Percentiles rank a stretch among this genome's conserved stretches.
Conservation (phyloP, 1,140 invertebrate species). For the Oscheius sp. region DNA sequence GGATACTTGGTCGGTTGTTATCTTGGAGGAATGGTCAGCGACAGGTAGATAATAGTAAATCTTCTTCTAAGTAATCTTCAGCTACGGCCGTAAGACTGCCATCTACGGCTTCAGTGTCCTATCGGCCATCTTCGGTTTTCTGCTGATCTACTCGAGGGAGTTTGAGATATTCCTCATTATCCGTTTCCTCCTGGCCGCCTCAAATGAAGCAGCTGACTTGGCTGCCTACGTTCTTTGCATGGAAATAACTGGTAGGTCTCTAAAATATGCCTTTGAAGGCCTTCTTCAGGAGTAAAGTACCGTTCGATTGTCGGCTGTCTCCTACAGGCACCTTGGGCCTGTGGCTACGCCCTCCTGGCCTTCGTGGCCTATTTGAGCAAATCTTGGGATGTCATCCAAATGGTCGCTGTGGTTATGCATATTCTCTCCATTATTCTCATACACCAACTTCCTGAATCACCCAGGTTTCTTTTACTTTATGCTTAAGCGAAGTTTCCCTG, state of each 20-base stretch:
- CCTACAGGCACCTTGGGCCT: constrained; percentile 59
- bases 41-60: constrained; percentile 35
- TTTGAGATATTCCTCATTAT: constrained; percentile 58
- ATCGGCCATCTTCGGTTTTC: constrained; percentile 57
- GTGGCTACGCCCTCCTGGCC: constrained; percentile 56
- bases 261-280: not conserved
- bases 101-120: constrained; percentile 53
- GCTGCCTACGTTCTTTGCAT: constrained; percentile 52
- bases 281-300: constrained; percentile 50
- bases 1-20: constrained; percentile 59
- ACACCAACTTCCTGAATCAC: not conserved
- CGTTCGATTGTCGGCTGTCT: constrained; percentile 57
- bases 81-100: constrained; percentile 52
- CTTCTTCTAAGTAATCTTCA: constrained; percentile 13
- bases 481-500: not conserved
- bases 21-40: constrained; percentile 56
- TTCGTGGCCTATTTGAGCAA: constrained; percentile 57
- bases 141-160: constrained; percentile 54
- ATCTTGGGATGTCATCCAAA: constrained; percentile 51
- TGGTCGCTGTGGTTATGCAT: constrained; percentile 3
- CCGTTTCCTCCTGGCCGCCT: constrained; percentile 55
- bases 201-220: constrained; percentile 56
- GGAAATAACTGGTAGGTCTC: constrained; percentile 52
- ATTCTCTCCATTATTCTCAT: not conserved
- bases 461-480: not conserved